phyloP scores from a whole-genome alignment of 2,888 invertebrate species.

The Cactoblastis cactorum region DNA sequence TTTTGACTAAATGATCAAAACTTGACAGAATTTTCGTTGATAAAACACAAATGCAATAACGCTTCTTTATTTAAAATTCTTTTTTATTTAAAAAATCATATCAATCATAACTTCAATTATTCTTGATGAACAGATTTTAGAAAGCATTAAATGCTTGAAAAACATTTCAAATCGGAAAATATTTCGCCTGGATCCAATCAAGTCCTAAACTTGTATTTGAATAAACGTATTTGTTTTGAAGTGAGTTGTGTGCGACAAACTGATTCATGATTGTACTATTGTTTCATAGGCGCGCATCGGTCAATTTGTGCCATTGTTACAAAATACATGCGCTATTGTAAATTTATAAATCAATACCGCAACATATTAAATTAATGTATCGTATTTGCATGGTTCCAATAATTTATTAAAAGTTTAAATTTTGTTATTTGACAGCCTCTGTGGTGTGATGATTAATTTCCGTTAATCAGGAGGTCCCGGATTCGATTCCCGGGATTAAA shows the following conservation, averaged over 20 bases:
- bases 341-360: slow-evolving; percentile 37
- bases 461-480: too few relatives aligned
- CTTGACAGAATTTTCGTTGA: too few relatives aligned
- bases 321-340: slow-evolving; percentile 56
- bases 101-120: too few relatives aligned
- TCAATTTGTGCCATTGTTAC: slow-evolving; percentile 74
- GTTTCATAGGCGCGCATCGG: slow-evolving; percentile 50
- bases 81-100: too few relatives aligned
- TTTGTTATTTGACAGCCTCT: too few relatives aligned
- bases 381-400: background rate
- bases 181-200: slow-evolving; percentile 1
- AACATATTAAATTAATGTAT: slow-evolving; percentile 1
- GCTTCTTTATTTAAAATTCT: too few relatives aligned
- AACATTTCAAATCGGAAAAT: background rate
- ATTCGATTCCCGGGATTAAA: too few relatives aligned
- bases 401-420: too few relatives aligned
- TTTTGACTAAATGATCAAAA: too few relatives aligned
- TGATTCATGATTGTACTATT: slow-evolving; percentile 69
- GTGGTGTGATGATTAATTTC: too few relatives aligned
- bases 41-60: too few relatives aligned
- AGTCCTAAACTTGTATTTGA: slow-evolving; percentile 41
- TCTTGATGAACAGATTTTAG: too few relatives aligned
- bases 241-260: slow-evolving; percentile 52
- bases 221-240: slow-evolving; percentile 54
- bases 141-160: background rate